phyloP scores from a whole-genome alignment of 1,140 invertebrate genomes.

The Popillia japonica region DNA sequence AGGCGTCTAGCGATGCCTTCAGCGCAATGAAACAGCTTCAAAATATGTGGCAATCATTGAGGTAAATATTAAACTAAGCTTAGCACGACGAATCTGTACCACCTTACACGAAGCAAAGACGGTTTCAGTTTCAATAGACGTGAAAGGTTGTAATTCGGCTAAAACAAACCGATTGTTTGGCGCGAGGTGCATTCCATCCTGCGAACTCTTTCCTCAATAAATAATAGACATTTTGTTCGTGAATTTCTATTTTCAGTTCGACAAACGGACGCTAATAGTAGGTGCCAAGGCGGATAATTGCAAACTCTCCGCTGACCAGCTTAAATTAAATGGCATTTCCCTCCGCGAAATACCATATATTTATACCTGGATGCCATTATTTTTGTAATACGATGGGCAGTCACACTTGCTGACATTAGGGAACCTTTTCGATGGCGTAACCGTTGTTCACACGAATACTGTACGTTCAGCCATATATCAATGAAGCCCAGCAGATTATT shows the following conservation, averaged over 20 bases:
- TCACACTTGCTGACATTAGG: slow-evolving; percentile 35
- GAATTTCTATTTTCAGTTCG: slow-evolving; percentile 33
- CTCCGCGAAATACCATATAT: slow-evolving; percentile 36
- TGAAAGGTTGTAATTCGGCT: slow-evolving; percentile 25
- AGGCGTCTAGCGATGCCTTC: too few species aligned
- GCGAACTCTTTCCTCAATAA: slow-evolving; percentile 29
- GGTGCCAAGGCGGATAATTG: slow-evolving; percentile 30
- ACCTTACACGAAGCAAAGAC: neutral
- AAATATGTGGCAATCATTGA: too few species aligned
- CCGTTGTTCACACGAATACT: neutral
- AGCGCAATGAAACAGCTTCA: too few species aligned
- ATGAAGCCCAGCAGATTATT: neutral
- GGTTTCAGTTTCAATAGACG: neutral
- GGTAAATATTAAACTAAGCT: too few species aligned
- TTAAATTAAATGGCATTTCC: slow-evolving; percentile 36
- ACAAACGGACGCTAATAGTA: slow-evolving; percentile 34
- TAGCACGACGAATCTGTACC: neutral
- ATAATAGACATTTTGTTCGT: slow-evolving; percentile 33
- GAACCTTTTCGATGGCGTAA: slow-evolving; percentile 1
- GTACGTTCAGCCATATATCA: neutral
- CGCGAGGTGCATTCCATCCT: neutral
- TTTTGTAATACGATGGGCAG: slow-evolving; percentile 36
- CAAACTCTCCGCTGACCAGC: neutral
- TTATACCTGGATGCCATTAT: slow-evolving; percentile 34
- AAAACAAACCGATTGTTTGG: slow-evolving; percentile 27